Percentiles rank a stretch among this genome's conserved stretches.
Evolutionary conservation across 2,888 invertebrate genomes (phyloP).

Genomic region (Drosophila villosipedis): DNA sequence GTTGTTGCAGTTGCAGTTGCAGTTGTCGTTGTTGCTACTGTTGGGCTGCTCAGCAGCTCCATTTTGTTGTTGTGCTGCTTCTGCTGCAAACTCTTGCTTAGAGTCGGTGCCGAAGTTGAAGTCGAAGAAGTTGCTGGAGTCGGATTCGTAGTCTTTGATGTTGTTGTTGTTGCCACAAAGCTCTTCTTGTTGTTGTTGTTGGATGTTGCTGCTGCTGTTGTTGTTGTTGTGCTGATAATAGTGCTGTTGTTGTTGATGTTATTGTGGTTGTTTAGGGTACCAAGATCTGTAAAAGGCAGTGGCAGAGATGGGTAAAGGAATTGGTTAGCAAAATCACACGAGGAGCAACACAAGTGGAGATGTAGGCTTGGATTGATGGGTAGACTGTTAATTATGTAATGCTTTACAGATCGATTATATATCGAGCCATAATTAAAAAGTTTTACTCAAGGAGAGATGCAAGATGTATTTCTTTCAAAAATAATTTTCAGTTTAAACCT

Average conservation of each 20-base stretch:
- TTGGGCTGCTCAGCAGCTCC: conserved; percentile 82
- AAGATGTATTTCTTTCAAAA: background rate
- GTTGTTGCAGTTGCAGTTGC: conserved; percentile 67
- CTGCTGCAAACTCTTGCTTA: conserved; percentile 32
- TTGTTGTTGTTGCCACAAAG: conserved; percentile 12
- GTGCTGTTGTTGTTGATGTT: conserved; percentile 53
- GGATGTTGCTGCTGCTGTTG: conserved; percentile 17
- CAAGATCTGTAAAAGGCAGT: conserved; percentile 69
- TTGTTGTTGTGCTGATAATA: conserved; percentile 34
- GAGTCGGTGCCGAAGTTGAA: conserved; percentile 36
- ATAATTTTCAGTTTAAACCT: background rate
- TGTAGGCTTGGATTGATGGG: background rate
- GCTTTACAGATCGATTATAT: background rate
- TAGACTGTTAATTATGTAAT: no score
- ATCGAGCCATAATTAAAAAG: background rate
- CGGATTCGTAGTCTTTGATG: conserved; percentile 10
- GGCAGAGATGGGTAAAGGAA: conserved; percentile 34
- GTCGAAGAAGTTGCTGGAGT: conserved; percentile 2
- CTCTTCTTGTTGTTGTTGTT: conserved; percentile 30
- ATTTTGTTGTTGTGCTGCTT: conserved; percentile 76
- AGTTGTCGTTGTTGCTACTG: conserved; percentile 54
- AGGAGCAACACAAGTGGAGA: conserved; percentile 40
- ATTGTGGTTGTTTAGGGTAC: conserved; percentile 68
- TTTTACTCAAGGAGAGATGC: background rate
- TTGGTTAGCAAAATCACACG: conserved; percentile 62